Conservation (phyloP, 2,888 invertebrate genomes). For the Pristionchus fissidentatus region DNA sequence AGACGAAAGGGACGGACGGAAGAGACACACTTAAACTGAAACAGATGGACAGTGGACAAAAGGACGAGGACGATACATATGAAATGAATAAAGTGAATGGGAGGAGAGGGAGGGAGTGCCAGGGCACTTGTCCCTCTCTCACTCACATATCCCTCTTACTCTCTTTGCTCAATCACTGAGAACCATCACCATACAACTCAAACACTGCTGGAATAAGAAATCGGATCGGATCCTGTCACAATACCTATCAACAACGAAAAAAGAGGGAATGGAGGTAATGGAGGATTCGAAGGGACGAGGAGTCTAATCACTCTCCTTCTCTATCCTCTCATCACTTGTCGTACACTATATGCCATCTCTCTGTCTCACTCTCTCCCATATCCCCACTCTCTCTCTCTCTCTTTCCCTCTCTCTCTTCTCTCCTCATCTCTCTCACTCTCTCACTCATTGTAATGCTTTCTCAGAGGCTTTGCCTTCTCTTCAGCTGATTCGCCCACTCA, state of each 20-base stretch:
- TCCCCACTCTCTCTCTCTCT: background rate
- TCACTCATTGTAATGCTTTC: constrained; percentile 46
- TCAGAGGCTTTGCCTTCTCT: background rate
- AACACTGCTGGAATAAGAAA: background rate
- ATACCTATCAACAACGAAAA: too few species aligned
- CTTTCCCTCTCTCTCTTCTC: background rate
- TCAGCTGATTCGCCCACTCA: constrained; percentile 43
- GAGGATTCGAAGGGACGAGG: background rate
- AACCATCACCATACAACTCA: background rate
- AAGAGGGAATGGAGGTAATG: background rate
- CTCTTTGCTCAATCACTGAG: constrained; percentile 19
- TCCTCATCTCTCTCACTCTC: background rate
- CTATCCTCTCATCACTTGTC: constrained; percentile 33
- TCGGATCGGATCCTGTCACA: background rate
- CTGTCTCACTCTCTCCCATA: background rate
- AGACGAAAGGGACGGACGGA: constrained; percentile 19
- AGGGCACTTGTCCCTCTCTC: background rate
- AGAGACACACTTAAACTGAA: constrained; percentile 24
- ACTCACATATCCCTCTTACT: background rate
- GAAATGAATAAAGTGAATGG: constrained; percentile 41
- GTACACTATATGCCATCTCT: background rate
- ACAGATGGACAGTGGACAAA: constrained; percentile 46
- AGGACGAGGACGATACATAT: constrained; percentile 24
- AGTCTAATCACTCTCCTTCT: constrained; percentile 9
- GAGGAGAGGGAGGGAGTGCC: background rate